Base-by-base conservation (phyloP, 2,888 invertebrate species). In the Listrodromus nycthemerus region DNA sequence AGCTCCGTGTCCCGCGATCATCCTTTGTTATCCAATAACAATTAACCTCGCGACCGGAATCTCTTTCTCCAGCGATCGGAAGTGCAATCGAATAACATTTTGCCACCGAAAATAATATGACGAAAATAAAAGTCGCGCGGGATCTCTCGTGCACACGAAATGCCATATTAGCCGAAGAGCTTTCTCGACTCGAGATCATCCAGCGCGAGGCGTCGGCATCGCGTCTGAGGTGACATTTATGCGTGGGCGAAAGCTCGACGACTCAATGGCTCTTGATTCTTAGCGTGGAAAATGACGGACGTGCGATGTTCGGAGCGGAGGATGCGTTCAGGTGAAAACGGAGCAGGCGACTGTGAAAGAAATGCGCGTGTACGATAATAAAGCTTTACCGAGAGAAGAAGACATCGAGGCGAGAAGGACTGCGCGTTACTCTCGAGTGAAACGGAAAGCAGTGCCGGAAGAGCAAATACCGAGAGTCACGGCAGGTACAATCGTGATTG, bases 221-320 rank as follows among this genome's bases (percentile, higher is more conserved):
- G 67, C 71, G 58, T 52, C 63, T 48, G 77, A 80, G 77, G 83
- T 83, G 73, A 83, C 80, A 83, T 83, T 83, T 80, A 83, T 83
- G 80, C 76, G 80, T 50, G 48, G 37, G 37, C 74, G 75, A 80
- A 74, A 75, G 65, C 69, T 75, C 50, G 75, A 70, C 10, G 69
- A 69, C 69, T 16, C 41, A 75, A 67, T 8, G 63, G 61, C 19
- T 5, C 37, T 21, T 41, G 55, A 63, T 69, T 33, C 63, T 55
- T 30, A 74, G 74, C 19, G 65, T 55, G 37, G 16, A 33, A 33
- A 58, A 24, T 50, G 16, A 48, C 16, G 73, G 52, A 58, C 30
- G 66, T 66, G 48, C 27, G 55, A 61, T 16, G 61, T 21, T 71
- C 52, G 45, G 41, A 10, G 37, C 10, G 30, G 52, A 52, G 63